These are phyloP conservation scores for Eublepharis macularius DNA, from an alignment of 2,113 vertebrate species.

Conservation along the genomic window DNA sequence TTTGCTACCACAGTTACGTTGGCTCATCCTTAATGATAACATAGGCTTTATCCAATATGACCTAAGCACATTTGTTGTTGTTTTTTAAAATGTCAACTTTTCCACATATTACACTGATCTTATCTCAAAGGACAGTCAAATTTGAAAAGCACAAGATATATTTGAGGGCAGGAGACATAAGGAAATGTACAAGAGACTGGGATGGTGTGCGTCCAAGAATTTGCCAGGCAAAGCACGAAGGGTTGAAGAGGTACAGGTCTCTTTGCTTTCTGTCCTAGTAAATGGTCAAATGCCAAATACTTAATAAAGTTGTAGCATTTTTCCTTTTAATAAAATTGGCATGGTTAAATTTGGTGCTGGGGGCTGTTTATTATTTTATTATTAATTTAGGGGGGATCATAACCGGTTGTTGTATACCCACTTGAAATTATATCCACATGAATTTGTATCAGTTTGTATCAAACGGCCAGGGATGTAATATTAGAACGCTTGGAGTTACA, in stretches of 20 bases:
- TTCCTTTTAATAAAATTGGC: constrained; percentile 16
- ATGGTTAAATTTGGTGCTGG: background rate
- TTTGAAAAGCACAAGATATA: background rate
- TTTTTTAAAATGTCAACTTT: background rate
- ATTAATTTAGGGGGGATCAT: constrained; percentile 3
- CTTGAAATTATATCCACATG: background rate
- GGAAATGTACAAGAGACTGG: background rate
- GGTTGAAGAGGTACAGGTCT: background rate
- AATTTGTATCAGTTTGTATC: background rate
- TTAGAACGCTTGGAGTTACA: background rate
- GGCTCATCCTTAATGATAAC: background rate
- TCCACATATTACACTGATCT: background rate
- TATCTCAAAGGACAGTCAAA: background rate
- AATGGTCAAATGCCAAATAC: constrained; percentile 8
- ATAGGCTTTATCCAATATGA: background rate
- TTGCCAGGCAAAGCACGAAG: accelerated
- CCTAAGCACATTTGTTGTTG: background rate
- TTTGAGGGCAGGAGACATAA: background rate
- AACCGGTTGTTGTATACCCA: background rate
- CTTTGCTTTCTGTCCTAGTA: constrained; percentile 3
- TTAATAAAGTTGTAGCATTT: constrained; percentile 34
- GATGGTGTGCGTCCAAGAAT: background rate
- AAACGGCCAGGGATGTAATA: constrained; percentile 1
- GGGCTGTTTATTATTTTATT: constrained; percentile 5
- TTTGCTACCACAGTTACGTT: background rate